Percentiles rank a stretch among this genome's conserved stretches.
phyloP scores from a whole-genome alignment of 2,113 vertebrate genomes.

The Oreochromis tanganicae region DNA sequence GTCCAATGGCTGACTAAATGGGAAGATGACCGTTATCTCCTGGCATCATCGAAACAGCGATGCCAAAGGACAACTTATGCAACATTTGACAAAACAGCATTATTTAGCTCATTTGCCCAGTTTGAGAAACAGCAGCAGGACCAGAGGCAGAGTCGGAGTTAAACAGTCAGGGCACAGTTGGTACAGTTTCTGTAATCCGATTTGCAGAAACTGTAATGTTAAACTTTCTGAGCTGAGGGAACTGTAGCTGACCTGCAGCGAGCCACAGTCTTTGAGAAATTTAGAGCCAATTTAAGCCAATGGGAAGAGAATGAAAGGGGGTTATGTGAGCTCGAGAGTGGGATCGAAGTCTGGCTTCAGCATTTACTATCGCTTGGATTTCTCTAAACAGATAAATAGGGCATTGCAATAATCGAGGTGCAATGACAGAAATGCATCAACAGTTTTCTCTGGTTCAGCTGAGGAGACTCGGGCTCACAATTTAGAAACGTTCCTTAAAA shows the following conservation, averaged over 20 bases:
- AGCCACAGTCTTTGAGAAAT: not conserved
- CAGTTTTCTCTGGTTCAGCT: not conserved
- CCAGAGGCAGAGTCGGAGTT: not conserved
- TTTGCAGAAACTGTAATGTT: not conserved
- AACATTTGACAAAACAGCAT: not conserved
- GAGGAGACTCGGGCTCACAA: fast-evolving
- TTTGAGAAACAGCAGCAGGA: not conserved
- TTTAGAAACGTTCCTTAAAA: not conserved
- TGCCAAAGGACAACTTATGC: not conserved
- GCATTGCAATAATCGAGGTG: not conserved
- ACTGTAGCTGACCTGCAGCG: not conserved
- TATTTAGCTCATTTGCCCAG: not conserved
- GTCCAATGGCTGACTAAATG: not conserved
- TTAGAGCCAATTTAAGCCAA: not conserved
- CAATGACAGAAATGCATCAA: not conserved
- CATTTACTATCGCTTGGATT: not conserved
- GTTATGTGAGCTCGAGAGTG: not conserved
- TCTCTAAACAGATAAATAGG: not conserved
- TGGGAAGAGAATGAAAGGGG: not conserved
- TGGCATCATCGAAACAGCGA: not conserved
- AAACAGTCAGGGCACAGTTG: not conserved
- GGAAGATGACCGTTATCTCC: not conserved
- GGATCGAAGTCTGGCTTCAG: not conserved
- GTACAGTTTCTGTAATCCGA: not conserved
- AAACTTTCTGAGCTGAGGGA: not conserved